Evolutionary conservation across 2,888 invertebrate genomes (phyloP).

Genomic region (Drosophila gaucha): DNA sequence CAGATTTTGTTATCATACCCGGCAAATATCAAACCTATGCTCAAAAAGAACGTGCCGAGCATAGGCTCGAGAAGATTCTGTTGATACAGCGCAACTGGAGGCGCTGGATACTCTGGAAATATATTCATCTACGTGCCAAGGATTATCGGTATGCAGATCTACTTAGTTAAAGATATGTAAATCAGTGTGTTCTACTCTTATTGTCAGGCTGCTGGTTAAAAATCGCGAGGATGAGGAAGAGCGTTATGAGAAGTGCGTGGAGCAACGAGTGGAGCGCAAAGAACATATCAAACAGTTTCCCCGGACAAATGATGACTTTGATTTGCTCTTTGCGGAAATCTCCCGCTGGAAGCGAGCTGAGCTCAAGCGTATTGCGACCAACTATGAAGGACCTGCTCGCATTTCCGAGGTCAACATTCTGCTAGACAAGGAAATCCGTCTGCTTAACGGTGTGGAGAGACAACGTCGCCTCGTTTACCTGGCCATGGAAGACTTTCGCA

Average conservation of each 20-base stretch:
- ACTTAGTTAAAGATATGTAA: no score
- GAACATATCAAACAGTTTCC: conserved; percentile 90
- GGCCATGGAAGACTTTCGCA: conserved; percentile 87
- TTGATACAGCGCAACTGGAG: conserved; percentile 88
- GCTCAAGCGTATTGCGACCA: conserved; percentile 88
- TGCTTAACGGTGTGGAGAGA: conserved; percentile 87
- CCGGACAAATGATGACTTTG: conserved; percentile 89
- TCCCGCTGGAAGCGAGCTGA: conserved; percentile 83
- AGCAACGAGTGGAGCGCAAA: conserved; percentile 85
- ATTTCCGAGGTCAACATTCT: conserved; percentile 89
- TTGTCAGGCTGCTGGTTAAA: conserved; percentile 85
- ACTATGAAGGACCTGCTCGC: conserved; percentile 89
- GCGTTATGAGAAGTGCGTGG: conserved; percentile 75
- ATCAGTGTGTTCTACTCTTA: conserved; percentile 21
- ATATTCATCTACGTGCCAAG: conserved; percentile 85
- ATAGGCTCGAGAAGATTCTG: conserved; percentile 86
- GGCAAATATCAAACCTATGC: conserved; percentile 89
- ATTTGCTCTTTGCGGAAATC: conserved; percentile 88
- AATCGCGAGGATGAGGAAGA: conserved; percentile 77
- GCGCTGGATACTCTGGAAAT: conserved; percentile 84
- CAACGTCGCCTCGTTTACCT: conserved; percentile 88
- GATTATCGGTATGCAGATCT: conserved; percentile 84
- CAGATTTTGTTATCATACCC: conserved; percentile 87
- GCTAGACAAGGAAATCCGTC: conserved; percentile 89
- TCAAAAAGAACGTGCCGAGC: conserved; percentile 86